Percentiles rank a stretch among this genome's conserved stretches.
These are phyloP conservation scores for Sebastes variabilis DNA, from an alignment of 2,797 vertebrate genomes.

Conservation along the genomic window DNA sequence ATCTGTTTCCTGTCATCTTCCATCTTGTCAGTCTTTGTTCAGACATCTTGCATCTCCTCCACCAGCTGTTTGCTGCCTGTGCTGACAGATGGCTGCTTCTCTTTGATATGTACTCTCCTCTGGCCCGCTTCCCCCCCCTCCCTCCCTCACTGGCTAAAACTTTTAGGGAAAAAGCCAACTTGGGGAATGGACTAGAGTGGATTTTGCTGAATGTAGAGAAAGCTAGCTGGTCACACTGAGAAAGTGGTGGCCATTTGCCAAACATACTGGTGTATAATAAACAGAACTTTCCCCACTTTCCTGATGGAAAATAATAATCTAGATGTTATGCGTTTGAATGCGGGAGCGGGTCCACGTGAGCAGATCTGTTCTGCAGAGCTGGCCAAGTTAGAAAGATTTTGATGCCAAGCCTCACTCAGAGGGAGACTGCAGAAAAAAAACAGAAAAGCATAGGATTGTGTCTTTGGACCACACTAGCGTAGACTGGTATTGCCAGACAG, in stretches of 20 bases:
- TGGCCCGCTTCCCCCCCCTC: constrained; percentile 39
- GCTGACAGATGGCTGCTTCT: constrained; percentile 89
- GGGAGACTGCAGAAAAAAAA: constrained; percentile 12
- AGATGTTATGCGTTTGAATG: constrained; percentile 19
- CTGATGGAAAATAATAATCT: constrained; percentile 35
- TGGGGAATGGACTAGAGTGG: background rate
- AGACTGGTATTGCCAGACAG: constrained; percentile 79
- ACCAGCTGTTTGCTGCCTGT: constrained; percentile 91
- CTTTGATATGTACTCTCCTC: constrained; percentile 80
- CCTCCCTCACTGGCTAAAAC: constrained; percentile 40
- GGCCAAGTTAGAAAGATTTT: constrained; percentile 37
- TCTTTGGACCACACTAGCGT: constrained; percentile 36
- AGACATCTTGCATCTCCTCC: constrained; percentile 91
- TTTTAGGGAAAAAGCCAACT: constrained; percentile 38
- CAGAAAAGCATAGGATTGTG: constrained; percentile 40
- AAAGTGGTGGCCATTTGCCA: constrained; percentile 11
- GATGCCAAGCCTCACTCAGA: constrained; percentile 34
- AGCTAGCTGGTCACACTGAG: background rate
- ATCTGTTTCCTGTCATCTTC: constrained; percentile 98
- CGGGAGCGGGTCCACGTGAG: constrained; percentile 3
- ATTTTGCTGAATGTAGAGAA: background rate
- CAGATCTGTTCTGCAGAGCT: constrained; percentile 15
- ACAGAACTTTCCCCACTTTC: constrained; percentile 1
- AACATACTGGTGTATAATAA: constrained; percentile 7
- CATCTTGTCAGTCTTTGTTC: constrained; percentile 95